A percentile compares a stretch with the other conserved stretches of the same genome.
These are phyloP conservation scores for Heteractis magnifica DNA, from an alignment of 92 coral and sea anemone species.

Conservation along the genomic window DNA sequence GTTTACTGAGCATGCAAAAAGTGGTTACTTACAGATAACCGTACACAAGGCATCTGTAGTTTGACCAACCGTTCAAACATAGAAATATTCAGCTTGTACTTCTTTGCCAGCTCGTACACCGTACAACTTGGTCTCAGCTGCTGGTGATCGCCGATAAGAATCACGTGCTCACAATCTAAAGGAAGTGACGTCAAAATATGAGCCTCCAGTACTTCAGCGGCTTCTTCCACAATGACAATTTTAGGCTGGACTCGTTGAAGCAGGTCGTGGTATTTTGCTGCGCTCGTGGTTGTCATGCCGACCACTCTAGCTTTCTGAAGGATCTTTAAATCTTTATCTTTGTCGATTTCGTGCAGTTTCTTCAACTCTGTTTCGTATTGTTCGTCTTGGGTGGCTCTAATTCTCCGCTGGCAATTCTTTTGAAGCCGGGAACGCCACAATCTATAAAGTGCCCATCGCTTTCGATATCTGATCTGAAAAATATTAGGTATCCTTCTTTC, in stretches of 20 bases:
- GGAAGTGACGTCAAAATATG: conserved; percentile 78
- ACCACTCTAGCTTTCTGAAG: conserved; percentile 58
- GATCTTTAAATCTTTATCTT: conserved; percentile 46
- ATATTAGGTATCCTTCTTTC: not conserved
- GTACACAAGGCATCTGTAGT: conserved; percentile 55
- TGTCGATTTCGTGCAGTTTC: conserved; percentile 51
- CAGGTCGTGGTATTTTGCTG: conserved; percentile 64
- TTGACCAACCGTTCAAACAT: conserved; percentile 58
- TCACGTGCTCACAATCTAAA: conserved; percentile 50
- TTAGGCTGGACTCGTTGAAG: conserved; percentile 73
- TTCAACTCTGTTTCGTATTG: conserved; percentile 47
- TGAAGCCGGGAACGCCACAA: not conserved
- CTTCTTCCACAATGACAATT: conserved; percentile 72
- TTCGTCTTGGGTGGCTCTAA: conserved; percentile 26
- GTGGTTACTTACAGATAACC: conserved; percentile 46
- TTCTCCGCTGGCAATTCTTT: not conserved
- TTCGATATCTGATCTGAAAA: not conserved
- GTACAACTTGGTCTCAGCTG: not conserved
- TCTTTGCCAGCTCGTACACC: not conserved
- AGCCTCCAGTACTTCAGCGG: conserved; percentile 57
- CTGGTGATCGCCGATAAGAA: not conserved
- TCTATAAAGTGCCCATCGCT: not conserved
- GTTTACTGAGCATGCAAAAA: no score
- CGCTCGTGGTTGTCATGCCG: conserved; percentile 82
- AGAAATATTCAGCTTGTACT: not conserved